phyloP scores from a whole-genome alignment of 37 sponge, comb jelly and placozoan genomes.

The Tethya wilhelma region DNA sequence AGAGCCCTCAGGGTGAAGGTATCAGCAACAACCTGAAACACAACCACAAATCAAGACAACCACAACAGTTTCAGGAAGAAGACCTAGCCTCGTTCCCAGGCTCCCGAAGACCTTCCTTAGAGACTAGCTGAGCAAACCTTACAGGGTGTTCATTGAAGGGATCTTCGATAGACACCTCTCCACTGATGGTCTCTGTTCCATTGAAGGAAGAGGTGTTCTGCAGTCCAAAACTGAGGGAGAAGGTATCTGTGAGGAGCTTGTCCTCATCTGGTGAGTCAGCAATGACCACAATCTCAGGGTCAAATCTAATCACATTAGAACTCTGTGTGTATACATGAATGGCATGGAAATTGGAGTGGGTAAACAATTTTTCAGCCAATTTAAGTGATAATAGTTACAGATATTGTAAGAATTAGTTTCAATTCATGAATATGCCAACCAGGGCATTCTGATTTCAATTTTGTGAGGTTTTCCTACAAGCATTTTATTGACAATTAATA shows the following conservation, averaged over 20 bases:
- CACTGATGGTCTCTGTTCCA: neutral
- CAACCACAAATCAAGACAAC: neutral
- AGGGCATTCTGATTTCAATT: too few species aligned
- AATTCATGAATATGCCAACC: too few species aligned
- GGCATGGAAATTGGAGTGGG: neutral
- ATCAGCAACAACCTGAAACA: neutral
- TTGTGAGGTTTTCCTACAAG: too few species aligned
- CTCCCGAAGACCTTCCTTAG: too few species aligned
- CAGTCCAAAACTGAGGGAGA: neutral
- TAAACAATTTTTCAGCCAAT: too few species aligned
- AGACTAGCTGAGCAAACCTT: neutral
- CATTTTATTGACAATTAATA: too few species aligned
- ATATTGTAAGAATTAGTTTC: neutral
- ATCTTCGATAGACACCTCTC: neutral
- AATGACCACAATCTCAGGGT: constrained; percentile 22
- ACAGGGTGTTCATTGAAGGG: constrained; percentile 6
- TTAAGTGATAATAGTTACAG: neutral
- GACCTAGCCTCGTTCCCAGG: neutral
- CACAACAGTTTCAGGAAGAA: neutral
- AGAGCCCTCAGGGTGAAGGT: constrained; percentile 6
- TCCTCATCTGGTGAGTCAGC: neutral
- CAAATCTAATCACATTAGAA: constrained; percentile 6
- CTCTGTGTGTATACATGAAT: neutral
- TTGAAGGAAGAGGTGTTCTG: neutral
- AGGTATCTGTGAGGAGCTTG: neutral